A percentile compares a stretch with the other conserved stretches of the same genome.
phyloP scores from a whole-genome alignment of 2,888 invertebrate species.

The Watsonalla cultraria region DNA sequence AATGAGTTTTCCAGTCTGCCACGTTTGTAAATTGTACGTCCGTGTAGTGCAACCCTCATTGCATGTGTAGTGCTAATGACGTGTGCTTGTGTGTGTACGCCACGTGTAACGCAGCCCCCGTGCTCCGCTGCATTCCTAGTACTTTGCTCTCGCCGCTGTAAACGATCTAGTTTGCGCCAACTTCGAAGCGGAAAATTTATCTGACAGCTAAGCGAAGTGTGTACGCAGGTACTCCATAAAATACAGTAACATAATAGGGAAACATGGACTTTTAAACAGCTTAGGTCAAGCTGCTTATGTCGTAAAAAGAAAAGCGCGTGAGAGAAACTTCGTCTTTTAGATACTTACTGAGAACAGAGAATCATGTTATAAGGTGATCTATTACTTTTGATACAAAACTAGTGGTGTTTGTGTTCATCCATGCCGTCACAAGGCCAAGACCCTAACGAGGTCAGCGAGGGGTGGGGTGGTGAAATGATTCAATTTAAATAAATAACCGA shows the following conservation, averaged over 20 bases:
- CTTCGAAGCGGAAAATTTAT: slow-evolving; percentile 61
- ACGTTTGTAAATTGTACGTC: slow-evolving; percentile 45
- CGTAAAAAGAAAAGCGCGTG: too few relatives aligned
- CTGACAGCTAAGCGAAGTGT: slow-evolving; percentile 47
- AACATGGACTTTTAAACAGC: not conserved
- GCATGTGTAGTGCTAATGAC: slow-evolving; percentile 21
- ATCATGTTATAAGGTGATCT: too few relatives aligned
- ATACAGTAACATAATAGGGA: slow-evolving; percentile 8
- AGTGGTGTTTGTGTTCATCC: too few relatives aligned
- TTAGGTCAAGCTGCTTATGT: too few relatives aligned
- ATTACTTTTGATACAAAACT: too few relatives aligned
- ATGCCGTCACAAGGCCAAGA: too few relatives aligned
- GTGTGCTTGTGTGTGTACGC: slow-evolving; percentile 45
- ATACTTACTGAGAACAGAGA: too few relatives aligned
- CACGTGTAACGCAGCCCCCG: slow-evolving; percentile 51
- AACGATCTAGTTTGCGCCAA: slow-evolving; percentile 60
- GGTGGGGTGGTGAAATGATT: too few relatives aligned
- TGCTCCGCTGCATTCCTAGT: slow-evolving; percentile 44
- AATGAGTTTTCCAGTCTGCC: slow-evolving; percentile 62
- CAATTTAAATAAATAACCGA: too few relatives aligned
- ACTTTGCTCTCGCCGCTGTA: slow-evolving; percentile 51
- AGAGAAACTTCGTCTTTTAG: too few relatives aligned
- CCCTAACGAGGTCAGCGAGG: too few relatives aligned
- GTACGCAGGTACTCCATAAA: slow-evolving; percentile 22
- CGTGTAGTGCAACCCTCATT: slow-evolving; percentile 31